Conservation (phyloP, 2,888 invertebrate species). For the Melipona bicolor region DNA sequence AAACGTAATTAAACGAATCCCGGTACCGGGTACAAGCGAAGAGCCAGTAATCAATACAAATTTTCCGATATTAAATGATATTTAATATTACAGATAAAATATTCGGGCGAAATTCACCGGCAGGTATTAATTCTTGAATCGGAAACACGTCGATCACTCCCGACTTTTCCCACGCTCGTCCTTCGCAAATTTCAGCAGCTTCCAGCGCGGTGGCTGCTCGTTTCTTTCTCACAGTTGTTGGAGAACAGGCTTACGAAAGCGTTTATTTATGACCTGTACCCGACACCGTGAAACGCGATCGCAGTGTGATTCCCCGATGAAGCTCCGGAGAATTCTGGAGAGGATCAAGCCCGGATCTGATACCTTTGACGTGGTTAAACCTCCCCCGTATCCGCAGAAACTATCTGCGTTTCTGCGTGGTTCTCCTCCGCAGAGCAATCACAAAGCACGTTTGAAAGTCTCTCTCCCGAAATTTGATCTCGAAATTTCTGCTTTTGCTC, state of each 20-base stretch:
- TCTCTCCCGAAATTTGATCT: background rate
- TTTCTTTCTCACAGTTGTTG: conserved; percentile 2
- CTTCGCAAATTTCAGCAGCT: background rate
- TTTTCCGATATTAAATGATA: background rate
- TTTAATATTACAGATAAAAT: background rate
- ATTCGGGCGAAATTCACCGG: background rate
- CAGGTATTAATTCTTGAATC: background rate
- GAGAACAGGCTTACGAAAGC: conserved; percentile 47
- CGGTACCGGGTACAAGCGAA: background rate
- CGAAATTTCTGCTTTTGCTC: background rate
- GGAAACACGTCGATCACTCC: background rate
- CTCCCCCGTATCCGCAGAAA: conserved; percentile 35
- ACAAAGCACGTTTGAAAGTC: background rate
- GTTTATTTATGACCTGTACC: conserved; percentile 50
- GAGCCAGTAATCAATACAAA: background rate
- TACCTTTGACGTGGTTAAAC: conserved; percentile 56
- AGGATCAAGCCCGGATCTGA: conserved; percentile 39
- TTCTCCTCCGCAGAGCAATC: background rate
- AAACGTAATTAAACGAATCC: background rate
- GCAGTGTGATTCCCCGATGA: conserved; percentile 56
- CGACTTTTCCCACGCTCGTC: background rate
- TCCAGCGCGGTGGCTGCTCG: background rate
- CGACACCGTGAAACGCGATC: conserved; percentile 62
- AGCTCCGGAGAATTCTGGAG: conserved; percentile 51
- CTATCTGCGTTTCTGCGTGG: conserved; percentile 13